These are phyloP conservation scores for Lepidurus apus DNA, from an alignment of 1,140 invertebrate species.

Conservation along the genomic window DNA sequence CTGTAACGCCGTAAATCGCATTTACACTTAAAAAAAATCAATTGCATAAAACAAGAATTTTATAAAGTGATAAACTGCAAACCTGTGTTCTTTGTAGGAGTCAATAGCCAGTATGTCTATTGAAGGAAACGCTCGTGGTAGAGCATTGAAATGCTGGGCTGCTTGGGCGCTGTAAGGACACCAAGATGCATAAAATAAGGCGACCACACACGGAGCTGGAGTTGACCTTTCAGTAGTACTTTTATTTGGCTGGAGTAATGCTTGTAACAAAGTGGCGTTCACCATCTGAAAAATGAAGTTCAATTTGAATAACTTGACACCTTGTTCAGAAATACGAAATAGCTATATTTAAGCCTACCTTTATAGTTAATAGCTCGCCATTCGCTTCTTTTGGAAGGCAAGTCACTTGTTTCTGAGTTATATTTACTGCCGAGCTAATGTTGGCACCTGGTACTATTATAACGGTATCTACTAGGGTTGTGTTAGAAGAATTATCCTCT, in stretches of 20 bases:
- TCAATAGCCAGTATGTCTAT: slow-evolving; percentile 85
- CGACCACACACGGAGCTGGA: slow-evolving; percentile 65
- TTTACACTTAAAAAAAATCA: slow-evolving; percentile 54
- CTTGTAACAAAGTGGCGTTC: slow-evolving; percentile 52
- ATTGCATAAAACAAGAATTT: neutral
- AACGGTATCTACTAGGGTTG: neutral
- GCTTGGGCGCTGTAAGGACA: slow-evolving; percentile 85
- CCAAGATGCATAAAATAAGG: slow-evolving; percentile 83
- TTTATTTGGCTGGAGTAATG: slow-evolving; percentile 51
- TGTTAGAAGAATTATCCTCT: neutral
- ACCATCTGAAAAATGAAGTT: slow-evolving; percentile 38
- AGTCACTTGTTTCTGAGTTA: slow-evolving; percentile 27
- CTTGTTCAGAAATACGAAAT: neutral
- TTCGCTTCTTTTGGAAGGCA: slow-evolving; percentile 23
- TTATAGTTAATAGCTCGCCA: slow-evolving; percentile 13
- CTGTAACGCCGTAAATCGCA: slow-evolving; percentile 88
- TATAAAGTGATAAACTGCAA: slow-evolving; percentile 38
- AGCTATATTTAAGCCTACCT: slow-evolving; percentile 11
- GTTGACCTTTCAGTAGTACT: slow-evolving; percentile 49
- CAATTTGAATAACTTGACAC: neutral
- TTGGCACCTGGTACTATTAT: slow-evolving; percentile 9
- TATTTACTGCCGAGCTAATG: neutral
- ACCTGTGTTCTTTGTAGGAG: slow-evolving; percentile 73
- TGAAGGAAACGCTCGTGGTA: slow-evolving; percentile 75
- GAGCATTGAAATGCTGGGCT: slow-evolving; percentile 82